Conservation (phyloP, 2,888 invertebrate genomes). For the Onchidella celtica region DNA sequence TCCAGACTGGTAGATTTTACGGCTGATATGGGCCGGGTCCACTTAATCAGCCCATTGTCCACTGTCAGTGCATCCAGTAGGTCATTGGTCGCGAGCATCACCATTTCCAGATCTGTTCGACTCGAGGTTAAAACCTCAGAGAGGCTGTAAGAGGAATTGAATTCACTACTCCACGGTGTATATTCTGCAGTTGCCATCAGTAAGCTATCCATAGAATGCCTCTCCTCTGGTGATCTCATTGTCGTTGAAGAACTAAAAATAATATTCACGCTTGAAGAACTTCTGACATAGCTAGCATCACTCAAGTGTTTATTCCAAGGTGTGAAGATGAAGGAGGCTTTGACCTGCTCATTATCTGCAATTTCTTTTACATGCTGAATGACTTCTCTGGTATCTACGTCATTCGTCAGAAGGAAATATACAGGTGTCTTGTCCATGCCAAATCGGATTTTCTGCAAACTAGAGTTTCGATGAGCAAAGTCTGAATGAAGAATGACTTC, state of each 20-base stretch:
- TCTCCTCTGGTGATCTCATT: not conserved
- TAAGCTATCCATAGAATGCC: not conserved
- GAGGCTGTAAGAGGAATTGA: not conserved
- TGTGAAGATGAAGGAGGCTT: not conserved
- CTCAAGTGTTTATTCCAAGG: not conserved
- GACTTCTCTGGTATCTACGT: not conserved
- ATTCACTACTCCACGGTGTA: conserved; percentile 17
- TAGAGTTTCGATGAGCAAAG: not conserved
- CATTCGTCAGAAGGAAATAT: conserved; percentile 22
- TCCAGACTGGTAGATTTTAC: conserved; percentile 15
- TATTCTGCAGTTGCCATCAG: not conserved
- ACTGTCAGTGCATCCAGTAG: not conserved
- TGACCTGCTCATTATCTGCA: not conserved
- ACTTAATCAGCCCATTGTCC: not conserved
- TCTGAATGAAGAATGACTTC: conserved; percentile 7
- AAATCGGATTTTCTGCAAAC: not conserved
- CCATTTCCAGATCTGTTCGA: not conserved
- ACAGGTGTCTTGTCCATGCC: not conserved
- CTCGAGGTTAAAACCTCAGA: not conserved
- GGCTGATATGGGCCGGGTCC: not conserved
- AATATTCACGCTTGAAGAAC: not conserved
- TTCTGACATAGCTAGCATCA: not conserved
- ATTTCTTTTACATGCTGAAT: not conserved
- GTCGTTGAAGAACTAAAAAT: not conserved
- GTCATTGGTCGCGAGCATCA: not conserved